A percentile compares a stretch with the other conserved stretches of the same genome.
Conservation (phyloP, 2,888 invertebrate species). For the Apamea monoglypha region DNA sequence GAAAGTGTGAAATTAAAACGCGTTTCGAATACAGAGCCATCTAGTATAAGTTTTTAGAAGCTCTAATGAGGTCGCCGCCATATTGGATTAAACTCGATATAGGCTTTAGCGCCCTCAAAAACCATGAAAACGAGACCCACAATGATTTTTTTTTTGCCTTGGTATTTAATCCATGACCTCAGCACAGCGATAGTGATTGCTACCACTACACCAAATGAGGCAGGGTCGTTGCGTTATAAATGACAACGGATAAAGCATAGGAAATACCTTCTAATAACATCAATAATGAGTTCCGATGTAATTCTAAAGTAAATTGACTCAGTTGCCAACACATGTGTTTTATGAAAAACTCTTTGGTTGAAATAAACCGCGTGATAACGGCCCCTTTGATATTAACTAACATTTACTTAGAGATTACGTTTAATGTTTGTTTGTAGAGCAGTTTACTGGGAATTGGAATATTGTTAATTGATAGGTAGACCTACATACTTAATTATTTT, state of each 20-base stretch:
- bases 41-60: no score
- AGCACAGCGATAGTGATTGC: no score
- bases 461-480: not conserved
- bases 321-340: conserved; percentile 31
- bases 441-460: conserved; percentile 1
- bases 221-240: not conserved
- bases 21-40: no score
- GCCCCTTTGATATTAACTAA: conserved; percentile 48
- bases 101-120: no score
- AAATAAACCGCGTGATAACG: conserved; percentile 50
- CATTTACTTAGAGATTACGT: conserved; percentile 48
- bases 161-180: no score
- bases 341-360: conserved; percentile 26
- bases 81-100: no score
- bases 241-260: not conserved
- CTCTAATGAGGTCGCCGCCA: no score
- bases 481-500: not conserved
- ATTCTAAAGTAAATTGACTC: conserved; percentile 37
- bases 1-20: no score
- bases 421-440: conserved; percentile 1
- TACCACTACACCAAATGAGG: not conserved
- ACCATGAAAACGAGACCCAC: no score
- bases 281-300: conserved; percentile 13
- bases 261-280: not conserved
- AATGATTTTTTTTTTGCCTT: no score